These are phyloP conservation scores for Actias luna DNA, from an alignment of 2,888 invertebrate genomes.

Conservation along the genomic window DNA sequence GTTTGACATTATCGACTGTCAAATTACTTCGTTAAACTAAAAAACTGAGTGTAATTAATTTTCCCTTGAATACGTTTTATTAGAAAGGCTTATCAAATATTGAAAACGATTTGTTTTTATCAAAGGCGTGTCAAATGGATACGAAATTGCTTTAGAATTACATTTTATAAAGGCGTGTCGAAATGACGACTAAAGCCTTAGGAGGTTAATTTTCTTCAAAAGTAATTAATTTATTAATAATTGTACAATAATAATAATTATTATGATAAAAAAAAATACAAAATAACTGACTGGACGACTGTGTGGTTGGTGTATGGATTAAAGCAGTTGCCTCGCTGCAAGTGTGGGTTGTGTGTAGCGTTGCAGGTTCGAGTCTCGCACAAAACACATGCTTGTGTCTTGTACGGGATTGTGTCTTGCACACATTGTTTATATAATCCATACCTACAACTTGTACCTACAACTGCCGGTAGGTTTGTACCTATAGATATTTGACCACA, in stretches of 20 bases:
- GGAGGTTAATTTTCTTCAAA: not conserved
- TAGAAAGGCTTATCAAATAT: slow-evolving; percentile 4
- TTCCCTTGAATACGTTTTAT: not conserved
- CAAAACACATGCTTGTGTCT: no score
- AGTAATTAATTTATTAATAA: not conserved
- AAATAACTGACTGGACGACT: no score
- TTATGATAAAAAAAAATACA: not conserved
- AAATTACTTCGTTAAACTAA: not conserved
- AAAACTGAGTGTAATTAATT: not conserved
- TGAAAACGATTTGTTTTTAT: not conserved
- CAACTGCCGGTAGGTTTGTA: no score
- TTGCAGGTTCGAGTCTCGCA: no score
- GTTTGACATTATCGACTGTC: no score
- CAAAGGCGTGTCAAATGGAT: not conserved
- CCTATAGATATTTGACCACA: no score
- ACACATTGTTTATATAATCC: no score
- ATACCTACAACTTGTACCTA: no score
- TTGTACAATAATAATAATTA: not conserved
- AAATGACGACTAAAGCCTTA: not conserved
- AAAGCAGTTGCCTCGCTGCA: no score
- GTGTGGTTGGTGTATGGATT: no score
- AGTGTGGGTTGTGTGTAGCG: no score
- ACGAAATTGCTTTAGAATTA: not conserved
- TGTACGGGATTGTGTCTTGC: no score
- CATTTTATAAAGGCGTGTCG: not conserved